Evolutionary conservation across 2,113 vertebrate species (phyloP).

Genomic region (Planiliza haematocheilus): DNA sequence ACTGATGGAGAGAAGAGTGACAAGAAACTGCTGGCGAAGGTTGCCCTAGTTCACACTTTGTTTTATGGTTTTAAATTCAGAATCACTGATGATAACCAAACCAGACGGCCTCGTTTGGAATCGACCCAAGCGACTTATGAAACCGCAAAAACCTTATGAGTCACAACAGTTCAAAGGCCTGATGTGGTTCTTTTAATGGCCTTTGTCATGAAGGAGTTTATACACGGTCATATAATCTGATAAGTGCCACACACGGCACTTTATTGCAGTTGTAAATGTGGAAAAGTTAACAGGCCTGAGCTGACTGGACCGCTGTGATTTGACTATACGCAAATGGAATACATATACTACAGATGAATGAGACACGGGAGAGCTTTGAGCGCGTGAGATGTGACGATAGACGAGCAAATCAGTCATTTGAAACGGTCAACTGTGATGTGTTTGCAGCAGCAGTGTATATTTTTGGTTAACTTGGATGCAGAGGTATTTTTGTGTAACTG

Average conservation of each 20-base stretch:
- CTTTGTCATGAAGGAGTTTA: conserved; percentile 6
- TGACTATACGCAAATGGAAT: neutral
- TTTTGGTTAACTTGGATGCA: too few species aligned
- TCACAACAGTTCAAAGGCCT: neutral
- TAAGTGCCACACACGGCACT: conserved; percentile 12
- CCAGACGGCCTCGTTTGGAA: conserved; percentile 26
- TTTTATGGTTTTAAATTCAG: too few species aligned
- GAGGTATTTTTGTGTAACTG: too few species aligned
- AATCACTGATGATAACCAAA: conserved; percentile 16
- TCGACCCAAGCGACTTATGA: neutral
- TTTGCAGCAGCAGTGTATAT: too few species aligned
- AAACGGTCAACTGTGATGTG: too few species aligned
- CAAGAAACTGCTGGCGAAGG: too few species aligned
- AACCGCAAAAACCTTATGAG: neutral
- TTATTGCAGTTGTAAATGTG: conserved; percentile 53
- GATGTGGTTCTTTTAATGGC: conserved; percentile 2
- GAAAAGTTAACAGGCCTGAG: conserved; percentile 3
- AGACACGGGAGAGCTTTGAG: neutral
- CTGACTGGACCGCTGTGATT: conserved; percentile 18
- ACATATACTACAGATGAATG: neutral
- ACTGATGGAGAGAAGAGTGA: too few species aligned
- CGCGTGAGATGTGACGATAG: neutral
- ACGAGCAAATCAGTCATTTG: too few species aligned
- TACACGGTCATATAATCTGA: conserved; percentile 14
- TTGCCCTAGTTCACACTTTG: too few species aligned